Conservation (phyloP, 2,888 invertebrate species). For the Caenorhabditis uteleia region DNA sequence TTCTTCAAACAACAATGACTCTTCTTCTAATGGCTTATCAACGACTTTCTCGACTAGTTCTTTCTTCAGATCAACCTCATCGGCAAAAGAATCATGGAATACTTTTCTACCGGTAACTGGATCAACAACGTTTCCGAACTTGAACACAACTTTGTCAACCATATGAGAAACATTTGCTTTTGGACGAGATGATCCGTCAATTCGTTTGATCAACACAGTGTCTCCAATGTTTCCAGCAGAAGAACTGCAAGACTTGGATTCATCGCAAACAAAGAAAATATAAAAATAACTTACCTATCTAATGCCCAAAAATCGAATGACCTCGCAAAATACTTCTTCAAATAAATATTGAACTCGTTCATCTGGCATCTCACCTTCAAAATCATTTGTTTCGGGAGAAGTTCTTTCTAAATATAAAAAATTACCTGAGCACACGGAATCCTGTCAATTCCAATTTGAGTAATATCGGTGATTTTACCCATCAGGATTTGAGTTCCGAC, state of each 20-base stretch:
- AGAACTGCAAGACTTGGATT: conserved; percentile 12
- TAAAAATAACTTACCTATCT: conserved; percentile 36
- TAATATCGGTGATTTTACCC: conserved; percentile 60
- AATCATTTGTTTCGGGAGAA: neutral
- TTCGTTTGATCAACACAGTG: conserved; percentile 57
- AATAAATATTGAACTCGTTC: conserved; percentile 64
- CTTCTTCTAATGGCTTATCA: conserved; percentile 57
- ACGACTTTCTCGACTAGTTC: conserved; percentile 57
- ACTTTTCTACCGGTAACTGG: conserved; percentile 62
- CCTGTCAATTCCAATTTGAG: conserved; percentile 59
- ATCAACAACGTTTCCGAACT: conserved; percentile 60
- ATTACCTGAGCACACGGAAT: conserved; percentile 60
- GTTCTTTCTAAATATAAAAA: neutral
- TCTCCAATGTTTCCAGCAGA: conserved; percentile 55
- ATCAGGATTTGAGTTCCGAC: conserved; percentile 58
- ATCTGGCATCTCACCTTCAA: conserved; percentile 59
- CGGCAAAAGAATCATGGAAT: conserved; percentile 55
- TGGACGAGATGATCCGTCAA: conserved; percentile 51
- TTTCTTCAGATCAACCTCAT: conserved; percentile 56
- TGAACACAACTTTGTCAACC: conserved; percentile 58
- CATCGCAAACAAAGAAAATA: neutral
- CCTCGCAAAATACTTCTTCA: conserved; percentile 63
- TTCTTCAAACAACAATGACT: conserved; percentile 58
- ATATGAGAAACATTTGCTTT: conserved; percentile 56
- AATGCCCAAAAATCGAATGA: conserved; percentile 65